These are phyloP conservation scores for Amphipoea oculea DNA, from an alignment of 2,888 invertebrate species.

Conservation along the genomic window DNA sequence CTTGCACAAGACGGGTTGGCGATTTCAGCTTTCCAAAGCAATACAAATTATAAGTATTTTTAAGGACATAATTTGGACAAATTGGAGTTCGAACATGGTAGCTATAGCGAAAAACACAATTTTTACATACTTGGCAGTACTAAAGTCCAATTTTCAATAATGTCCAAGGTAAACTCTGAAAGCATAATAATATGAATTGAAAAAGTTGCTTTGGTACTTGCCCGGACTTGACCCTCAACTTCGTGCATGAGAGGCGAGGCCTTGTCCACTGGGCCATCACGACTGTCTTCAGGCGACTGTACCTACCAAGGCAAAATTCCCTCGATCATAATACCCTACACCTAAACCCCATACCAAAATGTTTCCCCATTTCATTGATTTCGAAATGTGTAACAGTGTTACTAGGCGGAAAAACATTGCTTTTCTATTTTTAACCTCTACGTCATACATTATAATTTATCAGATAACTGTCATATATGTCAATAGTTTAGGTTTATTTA, in stretches of 20 bases:
- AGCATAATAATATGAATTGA: background rate
- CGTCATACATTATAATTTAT: slow-evolving; percentile 7
- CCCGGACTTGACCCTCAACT: background rate
- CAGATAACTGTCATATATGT: slow-evolving; percentile 10
- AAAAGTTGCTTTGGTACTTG: background rate
- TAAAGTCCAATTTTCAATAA: background rate
- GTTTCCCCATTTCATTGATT: background rate
- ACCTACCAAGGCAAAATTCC: background rate
- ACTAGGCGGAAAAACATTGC: background rate
- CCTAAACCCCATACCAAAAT: no score
- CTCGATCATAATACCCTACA: background rate
- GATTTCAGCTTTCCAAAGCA: background rate
- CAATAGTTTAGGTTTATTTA: slow-evolving; percentile 9
- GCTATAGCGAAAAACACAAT: background rate
- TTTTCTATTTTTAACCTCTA: slow-evolving; percentile 13
- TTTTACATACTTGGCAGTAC: no score
- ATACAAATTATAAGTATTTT: background rate
- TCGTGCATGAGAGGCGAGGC: background rate
- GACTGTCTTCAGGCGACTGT: background rate
- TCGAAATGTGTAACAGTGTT: background rate
- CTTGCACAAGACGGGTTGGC: background rate
- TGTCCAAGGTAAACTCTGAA: background rate
- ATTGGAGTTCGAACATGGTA: background rate
- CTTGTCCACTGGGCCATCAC: background rate
- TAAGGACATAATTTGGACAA: background rate